Evolutionary conservation across 2,797 vertebrate genomes (phyloP).

Genomic region (Halcyon smyrnensis): DNA sequence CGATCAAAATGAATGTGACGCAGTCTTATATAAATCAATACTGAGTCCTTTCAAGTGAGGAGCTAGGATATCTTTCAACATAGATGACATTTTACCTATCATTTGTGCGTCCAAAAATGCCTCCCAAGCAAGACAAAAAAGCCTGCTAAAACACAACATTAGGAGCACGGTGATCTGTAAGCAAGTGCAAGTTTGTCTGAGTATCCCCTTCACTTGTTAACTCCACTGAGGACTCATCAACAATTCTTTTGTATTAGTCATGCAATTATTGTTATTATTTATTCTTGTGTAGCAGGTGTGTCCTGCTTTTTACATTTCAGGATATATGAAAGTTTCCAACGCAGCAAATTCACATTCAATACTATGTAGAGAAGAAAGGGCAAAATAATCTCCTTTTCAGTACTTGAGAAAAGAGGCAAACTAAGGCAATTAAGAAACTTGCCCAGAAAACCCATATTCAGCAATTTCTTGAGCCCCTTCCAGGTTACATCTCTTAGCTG

Average conservation of each 20-base stretch:
- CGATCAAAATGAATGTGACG: not conserved
- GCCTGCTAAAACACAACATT: not conserved
- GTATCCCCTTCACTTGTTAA: not conserved
- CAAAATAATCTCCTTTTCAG: not conserved
- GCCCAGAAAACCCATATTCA: not conserved
- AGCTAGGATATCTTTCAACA: not conserved
- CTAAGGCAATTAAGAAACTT: not conserved
- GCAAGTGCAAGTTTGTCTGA: not conserved
- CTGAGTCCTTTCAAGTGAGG: not conserved
- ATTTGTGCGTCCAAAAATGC: not conserved
- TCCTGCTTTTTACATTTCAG: constrained; percentile 10
- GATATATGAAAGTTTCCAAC: not conserved
- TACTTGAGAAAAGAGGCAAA: not conserved
- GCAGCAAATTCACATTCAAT: not conserved
- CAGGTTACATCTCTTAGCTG: not conserved
- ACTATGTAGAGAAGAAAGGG: not conserved
- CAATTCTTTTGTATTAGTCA: not conserved
- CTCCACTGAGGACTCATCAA: constrained; percentile 18
- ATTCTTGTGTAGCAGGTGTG: not conserved
- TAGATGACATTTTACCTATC: not conserved
- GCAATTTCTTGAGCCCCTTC: not conserved
- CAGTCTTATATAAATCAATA: not conserved
- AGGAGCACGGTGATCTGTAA: not conserved
- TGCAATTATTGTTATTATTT: not conserved
- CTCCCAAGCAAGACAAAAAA: not conserved